A percentile compares a stretch with the other conserved stretches of the same genome.
These are phyloP conservation scores for Myotis vivesi DNA, from an alignment of 2,797 vertebrate species.

Conservation along the genomic window DNA sequence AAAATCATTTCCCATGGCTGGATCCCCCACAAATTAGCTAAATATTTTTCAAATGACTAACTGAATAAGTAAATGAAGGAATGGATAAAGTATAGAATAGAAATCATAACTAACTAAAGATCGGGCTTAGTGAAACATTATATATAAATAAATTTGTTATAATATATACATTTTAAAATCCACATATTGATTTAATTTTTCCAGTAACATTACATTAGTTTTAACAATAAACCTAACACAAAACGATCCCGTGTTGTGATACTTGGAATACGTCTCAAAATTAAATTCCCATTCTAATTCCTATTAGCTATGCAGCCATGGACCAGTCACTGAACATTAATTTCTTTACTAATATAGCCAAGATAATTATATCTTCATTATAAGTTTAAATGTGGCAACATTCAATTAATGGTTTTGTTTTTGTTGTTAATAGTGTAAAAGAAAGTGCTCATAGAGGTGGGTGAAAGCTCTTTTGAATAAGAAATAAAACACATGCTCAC, in stretches of 20 bases:
- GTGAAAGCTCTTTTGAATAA: conserved; percentile 57
- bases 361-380: conserved; percentile 62
- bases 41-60: not conserved
- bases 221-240: not conserved
- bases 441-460: conserved; percentile 54
- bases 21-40: not conserved
- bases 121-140: not conserved
- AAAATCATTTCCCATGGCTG: conserved; percentile 3
- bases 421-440: conserved; percentile 60
- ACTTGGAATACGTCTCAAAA: not conserved
- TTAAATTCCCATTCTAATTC: conserved; percentile 35
- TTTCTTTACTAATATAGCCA: conserved; percentile 60
- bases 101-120: not conserved
- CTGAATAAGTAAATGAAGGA: not conserved
- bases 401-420: conserved; percentile 65
- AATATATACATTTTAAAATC: not conserved
- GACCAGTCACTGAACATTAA: conserved; percentile 48
- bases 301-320: not conserved
- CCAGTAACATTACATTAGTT: not conserved
- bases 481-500: conserved; percentile 38
- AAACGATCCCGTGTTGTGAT: not conserved
- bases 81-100: not conserved
- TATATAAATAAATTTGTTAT: not conserved
- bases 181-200: conserved; percentile 2
- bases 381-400: conserved; percentile 53